Base-by-base conservation (phyloP, 2,888 invertebrate genomes). In the Scelioninae gen. 2 region DNA sequence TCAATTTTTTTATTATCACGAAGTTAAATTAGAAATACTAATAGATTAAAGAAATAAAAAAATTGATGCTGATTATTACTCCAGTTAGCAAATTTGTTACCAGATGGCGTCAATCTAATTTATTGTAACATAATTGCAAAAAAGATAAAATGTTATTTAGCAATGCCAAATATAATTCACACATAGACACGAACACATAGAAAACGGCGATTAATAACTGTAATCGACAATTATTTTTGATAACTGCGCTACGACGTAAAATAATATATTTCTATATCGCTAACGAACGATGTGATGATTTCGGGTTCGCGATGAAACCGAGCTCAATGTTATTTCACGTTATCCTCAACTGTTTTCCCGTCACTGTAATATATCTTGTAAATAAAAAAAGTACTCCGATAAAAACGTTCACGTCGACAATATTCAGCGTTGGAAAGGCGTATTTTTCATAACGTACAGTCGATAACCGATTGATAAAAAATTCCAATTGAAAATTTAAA, bases 211-310 rank as follows among this genome's bases (percentile, higher is more conserved):
- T 41, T 58, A 60, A 33, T n/a, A n/a, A 68, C 31, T 48, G 41
- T 37, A 33, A 53, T 48, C 18, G 46, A 61, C n/a, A 60, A 61
- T 69, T 69, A 69, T 69, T 69, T 69, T 69, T 69, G 69, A 69
- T 69, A 69, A 69, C 22, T 16, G 43, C 52, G 19, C 37, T 57
- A 33, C 58, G 25, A 58, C 25, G 37, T 58, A 19, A 69, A 53
- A 63, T 50, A 9, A 64, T 71, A 70, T 64, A 64, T 71, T 58
- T 64, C 43, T 71, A 71, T 37, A 64, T 64, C 45, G 45, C 50
- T 70, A 45, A 70, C 53, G 19, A 69, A 68, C 37, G 19, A 55
- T 64, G 58, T 71, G 57, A 50, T 48, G 70, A 58, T 64, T 71
- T 69, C 61, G 31, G 58, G 7, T 46, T 41, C 48, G 46, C 33